A percentile compares a stretch with the other conserved stretches of the same genome.
Evolutionary conservation across 2,797 vertebrate species (phyloP).

Genomic region (Acomys russatus): DNA sequence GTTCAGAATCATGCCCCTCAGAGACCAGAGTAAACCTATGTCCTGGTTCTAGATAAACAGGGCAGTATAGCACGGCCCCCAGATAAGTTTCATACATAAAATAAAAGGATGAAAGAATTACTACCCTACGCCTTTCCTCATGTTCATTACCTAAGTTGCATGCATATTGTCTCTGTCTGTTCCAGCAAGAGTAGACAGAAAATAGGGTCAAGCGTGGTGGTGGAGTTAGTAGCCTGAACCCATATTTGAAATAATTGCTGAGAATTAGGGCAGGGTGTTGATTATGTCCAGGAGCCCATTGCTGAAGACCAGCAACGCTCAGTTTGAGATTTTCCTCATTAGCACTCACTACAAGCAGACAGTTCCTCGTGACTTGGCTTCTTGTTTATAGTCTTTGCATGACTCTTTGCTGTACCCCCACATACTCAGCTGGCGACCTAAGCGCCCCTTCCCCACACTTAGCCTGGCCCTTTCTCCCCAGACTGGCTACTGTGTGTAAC

Average conservation of each 20-base stretch:
- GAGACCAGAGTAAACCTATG: not conserved
- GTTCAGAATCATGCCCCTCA: not conserved
- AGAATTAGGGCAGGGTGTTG: not conserved
- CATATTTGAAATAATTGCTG: not conserved
- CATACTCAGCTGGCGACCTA: not conserved
- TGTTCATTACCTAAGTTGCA: not conserved
- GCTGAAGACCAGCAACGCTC: not conserved
- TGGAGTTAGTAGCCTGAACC: not conserved
- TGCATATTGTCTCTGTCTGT: not conserved
- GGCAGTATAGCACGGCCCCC: not conserved
- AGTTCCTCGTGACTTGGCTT: not conserved
- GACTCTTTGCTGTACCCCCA: not conserved
- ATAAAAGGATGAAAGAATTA: not conserved
- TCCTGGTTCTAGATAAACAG: not conserved
- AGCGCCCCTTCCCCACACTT: not conserved
- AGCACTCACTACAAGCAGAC: not conserved
- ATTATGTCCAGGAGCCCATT: not conserved
- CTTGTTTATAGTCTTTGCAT: not conserved
- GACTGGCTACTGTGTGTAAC: not conserved
- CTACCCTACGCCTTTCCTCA: accelerated
- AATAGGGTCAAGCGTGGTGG: not conserved
- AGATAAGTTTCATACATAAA: not conserved
- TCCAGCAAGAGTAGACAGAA: not conserved
- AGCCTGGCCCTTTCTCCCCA: not conserved
- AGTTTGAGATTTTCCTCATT: not conserved